These are phyloP conservation scores for Tenrec ecaudatus DNA, from an alignment of 2,113 vertebrate genomes.

Conservation along the genomic window DNA sequence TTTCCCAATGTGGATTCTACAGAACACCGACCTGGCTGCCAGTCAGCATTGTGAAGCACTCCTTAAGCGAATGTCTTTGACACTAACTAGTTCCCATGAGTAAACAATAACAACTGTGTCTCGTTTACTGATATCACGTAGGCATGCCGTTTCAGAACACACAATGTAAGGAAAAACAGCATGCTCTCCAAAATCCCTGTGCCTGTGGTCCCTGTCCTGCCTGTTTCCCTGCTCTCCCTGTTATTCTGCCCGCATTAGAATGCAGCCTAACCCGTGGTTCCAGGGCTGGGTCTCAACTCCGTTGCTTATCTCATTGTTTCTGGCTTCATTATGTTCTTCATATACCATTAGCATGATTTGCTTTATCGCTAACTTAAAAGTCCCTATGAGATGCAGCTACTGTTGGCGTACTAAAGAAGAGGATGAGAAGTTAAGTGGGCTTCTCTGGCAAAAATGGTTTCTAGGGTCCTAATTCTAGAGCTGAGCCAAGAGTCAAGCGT, in stretches of 20 bases:
- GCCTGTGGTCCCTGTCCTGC: background rate
- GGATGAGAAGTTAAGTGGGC: background rate
- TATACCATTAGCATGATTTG: background rate
- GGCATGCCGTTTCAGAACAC: slow-evolving; percentile 5
- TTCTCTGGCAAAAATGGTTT: background rate
- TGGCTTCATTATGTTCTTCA: background rate
- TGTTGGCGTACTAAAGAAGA: background rate
- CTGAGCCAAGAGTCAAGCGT: background rate
- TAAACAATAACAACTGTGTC: background rate
- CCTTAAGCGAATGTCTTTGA: too few species aligned
- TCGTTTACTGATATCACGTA: background rate
- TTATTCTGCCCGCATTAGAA: background rate
- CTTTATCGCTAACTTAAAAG: background rate
- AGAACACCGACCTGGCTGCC: background rate
- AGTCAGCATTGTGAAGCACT: too few species aligned
- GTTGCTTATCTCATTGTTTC: background rate
- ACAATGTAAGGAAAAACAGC: background rate
- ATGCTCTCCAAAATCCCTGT: background rate
- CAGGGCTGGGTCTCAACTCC: background rate
- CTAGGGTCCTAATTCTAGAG: background rate
- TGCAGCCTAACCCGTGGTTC: too few species aligned
- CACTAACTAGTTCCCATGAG: background rate
- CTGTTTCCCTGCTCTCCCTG: background rate
- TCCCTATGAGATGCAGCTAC: background rate
- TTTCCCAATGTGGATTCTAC: background rate